Percentiles rank a stretch among this genome's conserved stretches.
Conservation (phyloP, 2,888 invertebrate species). For the Lasioglossum pauxillum region DNA sequence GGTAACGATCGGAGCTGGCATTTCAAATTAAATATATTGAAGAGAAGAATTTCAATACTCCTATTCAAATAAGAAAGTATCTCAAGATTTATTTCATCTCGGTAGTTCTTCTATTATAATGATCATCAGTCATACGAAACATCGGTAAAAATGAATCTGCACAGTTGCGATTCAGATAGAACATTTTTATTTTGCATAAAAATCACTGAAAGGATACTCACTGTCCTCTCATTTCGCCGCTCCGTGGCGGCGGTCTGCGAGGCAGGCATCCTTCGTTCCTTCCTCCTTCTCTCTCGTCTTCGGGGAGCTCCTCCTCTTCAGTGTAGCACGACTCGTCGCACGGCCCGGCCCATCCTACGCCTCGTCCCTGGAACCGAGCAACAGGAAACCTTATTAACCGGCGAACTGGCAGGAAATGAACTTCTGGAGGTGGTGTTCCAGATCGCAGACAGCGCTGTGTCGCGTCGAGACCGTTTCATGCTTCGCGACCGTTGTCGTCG, state of each 20-base stretch:
- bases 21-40: not conserved
- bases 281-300: constrained; percentile 72
- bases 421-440: constrained; percentile 14
- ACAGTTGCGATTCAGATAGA: too few relatives aligned
- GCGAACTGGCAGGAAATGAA: constrained; percentile 53
- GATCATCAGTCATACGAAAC: too few relatives aligned
- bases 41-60: not conserved
- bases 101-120: too few relatives aligned
- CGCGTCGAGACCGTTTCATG: not conserved
- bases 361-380: constrained; percentile 76
- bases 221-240: constrained; percentile 82
- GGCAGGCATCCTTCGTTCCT: constrained; percentile 80
- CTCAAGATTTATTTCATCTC: not conserved
- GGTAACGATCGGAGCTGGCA: not conserved
- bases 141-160: too few relatives aligned
- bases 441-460: constrained; percentile 1
- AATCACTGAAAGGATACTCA: constrained; percentile 62
- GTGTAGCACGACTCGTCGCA: constrained; percentile 77
- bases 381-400: constrained; percentile 69
- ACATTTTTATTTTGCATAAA: too few relatives aligned
- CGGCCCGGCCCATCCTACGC: constrained; percentile 82
- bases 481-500: constrained; percentile 22
- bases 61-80: not conserved
- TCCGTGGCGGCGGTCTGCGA: constrained; percentile 82
- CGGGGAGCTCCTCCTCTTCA: constrained; percentile 75